Base-by-base conservation (phyloP, 1,140 invertebrate genomes). In the Eufriesea mexicana region DNA sequence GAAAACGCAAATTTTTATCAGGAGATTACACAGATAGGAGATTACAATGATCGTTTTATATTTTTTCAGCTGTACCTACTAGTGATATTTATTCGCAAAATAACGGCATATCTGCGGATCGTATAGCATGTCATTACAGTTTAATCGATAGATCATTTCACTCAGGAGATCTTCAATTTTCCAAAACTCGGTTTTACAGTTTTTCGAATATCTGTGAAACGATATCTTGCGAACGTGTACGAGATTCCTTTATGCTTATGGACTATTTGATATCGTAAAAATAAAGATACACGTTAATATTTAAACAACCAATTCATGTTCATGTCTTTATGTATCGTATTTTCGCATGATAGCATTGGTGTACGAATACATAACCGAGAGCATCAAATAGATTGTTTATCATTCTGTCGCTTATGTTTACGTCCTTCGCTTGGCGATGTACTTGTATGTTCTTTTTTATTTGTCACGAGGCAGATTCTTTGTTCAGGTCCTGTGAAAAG, bases 171-270 rank as follows among this genome's bases (percentile, higher is more conserved):
- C 23, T 78, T 35, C 7, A 42, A 51, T 51, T 73, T 14, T 62
- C 42, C 10, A n/a, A 18, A 25, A 16, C 68, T 73, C 68, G 62
- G 55, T 47, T 64, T 71, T 81, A 55, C n/a, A 59, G 8, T 57
- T 76, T 45, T 28, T 57, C 42, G 57, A 49, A 47, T 75, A 74
- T 10, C 0, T 73, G 42, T 54, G n/a, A 81, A 55, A 49, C 35
- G 49, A 28, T 76, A n/a, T 67, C 28, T 35, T 55, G 49, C 25
- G 16, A 9, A 81, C 35, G n/a, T 18, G 9, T 73, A 35, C n/a
- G 42, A 61, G 47, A 81, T 25, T 67, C 71, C 59, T 85, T 86
- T 61, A 77, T 54, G 51, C 66, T 84, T 87, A 70, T 75, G 70
- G 45, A 74, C 49, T 75, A 78, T 79, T 77, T 66, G 75, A 76